A percentile compares a stretch with the other conserved stretches of the same genome.
Evolutionary conservation across 23 tunicate genomes (phyloP).

Genomic region (Styela clava): DNA sequence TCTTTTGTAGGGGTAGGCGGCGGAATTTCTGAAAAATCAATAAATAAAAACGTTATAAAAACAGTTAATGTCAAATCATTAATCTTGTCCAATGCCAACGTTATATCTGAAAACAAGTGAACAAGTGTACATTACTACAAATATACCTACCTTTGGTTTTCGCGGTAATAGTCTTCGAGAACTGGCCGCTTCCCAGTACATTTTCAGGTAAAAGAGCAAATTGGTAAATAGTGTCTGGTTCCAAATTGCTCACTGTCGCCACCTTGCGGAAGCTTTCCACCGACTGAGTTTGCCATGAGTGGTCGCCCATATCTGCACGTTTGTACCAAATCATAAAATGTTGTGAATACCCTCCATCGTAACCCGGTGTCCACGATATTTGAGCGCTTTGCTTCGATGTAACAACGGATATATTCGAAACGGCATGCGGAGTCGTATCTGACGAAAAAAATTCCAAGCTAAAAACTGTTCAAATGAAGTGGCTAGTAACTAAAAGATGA

Average conservation of each 20-base stretch:
- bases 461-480: no score
- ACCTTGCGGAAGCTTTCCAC: slow-evolving; percentile 49
- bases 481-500: no score
- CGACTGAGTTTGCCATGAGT: slow-evolving; percentile 61
- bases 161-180: slow-evolving; percentile 52
- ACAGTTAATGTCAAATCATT: neutral
- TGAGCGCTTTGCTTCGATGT: slow-evolving; percentile 52
- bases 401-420: slow-evolving; percentile 38
- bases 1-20: slow-evolving; percentile 11
- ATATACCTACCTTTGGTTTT: slow-evolving; percentile 70
- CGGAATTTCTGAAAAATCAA: slow-evolving; percentile 44
- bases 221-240: slow-evolving; percentile 78
- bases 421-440: slow-evolving; percentile 82
- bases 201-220: slow-evolving; percentile 79
- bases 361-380: slow-evolving; percentile 76
- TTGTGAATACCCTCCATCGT: slow-evolving; percentile 78
- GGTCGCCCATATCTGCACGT: slow-evolving; percentile 53
- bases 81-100: no score
- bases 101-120: no score
- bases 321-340: slow-evolving; percentile 87
- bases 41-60: neutral
- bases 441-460: no score
- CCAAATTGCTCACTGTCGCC: slow-evolving; percentile 56
- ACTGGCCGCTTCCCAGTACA: slow-evolving; percentile 69
- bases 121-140: no score